Evolutionary conservation across 2,888 invertebrate genomes (phyloP).

Genomic region (Drosophila quinaria): DNA sequence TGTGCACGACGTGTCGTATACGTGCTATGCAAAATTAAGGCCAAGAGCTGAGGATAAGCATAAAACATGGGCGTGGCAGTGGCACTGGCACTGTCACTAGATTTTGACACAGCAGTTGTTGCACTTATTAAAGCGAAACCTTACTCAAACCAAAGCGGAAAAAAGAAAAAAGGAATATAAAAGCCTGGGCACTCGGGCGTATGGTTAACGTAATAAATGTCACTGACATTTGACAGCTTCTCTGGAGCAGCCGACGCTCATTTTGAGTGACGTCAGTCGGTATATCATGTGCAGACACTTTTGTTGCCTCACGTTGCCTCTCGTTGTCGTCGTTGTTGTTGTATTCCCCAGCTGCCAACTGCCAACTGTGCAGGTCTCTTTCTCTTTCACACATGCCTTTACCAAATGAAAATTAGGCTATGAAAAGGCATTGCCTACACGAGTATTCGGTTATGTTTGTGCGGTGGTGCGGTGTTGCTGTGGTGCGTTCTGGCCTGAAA

Average conservation of each 20-base stretch:
- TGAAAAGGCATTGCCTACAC: slow-evolving; percentile 25
- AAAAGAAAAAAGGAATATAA: neutral
- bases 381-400: slow-evolving; percentile 35
- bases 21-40: slow-evolving; percentile 46
- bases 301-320: slow-evolving; percentile 14
- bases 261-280: slow-evolving; percentile 61
- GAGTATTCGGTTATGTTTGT: slow-evolving; percentile 34
- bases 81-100: neutral
- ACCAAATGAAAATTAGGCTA: slow-evolving; percentile 55
- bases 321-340: neutral
- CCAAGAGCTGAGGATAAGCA: slow-evolving; percentile 13
- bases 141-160: neutral
- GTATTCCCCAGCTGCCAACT: slow-evolving; percentile 29
- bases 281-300: slow-evolving; percentile 16
- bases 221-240: slow-evolving; percentile 43
- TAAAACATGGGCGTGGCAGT: slow-evolving; percentile 14
- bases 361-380: slow-evolving; percentile 5
- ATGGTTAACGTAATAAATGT: slow-evolving; percentile 56
- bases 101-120: slow-evolving; percentile 20
- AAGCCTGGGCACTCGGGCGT: slow-evolving; percentile 22
- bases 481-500: slow-evolving; percentile 32
- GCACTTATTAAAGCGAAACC: slow-evolving; percentile 33
- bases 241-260: slow-evolving; percentile 5
- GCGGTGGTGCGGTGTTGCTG: slow-evolving; percentile 21
- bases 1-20: slow-evolving; percentile 59